phyloP scores from a whole-genome alignment of 2,113 vertebrate genomes.

The Dasypus novemcinctus region DNA sequence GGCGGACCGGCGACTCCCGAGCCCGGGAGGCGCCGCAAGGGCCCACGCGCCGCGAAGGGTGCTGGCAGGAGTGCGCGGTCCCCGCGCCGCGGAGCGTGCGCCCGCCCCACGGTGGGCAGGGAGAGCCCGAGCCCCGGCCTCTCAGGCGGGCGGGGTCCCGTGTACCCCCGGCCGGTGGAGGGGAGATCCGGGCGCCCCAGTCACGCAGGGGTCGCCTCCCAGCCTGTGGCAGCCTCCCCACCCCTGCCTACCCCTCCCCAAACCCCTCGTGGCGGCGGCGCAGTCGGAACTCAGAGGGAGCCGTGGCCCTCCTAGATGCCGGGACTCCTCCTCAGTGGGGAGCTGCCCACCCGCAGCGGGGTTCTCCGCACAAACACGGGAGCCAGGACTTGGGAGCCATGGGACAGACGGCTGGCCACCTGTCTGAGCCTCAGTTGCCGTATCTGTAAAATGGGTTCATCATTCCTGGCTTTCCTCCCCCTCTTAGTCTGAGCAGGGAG shows the following conservation, averaged over 20 bases:
- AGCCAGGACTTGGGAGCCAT: background rate
- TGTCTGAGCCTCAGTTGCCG: background rate
- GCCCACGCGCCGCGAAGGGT: background rate
- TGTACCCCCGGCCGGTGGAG: background rate
- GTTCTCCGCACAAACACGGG: background rate
- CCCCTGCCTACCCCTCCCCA: background rate
- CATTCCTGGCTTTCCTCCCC: background rate
- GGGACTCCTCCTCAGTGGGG: background rate
- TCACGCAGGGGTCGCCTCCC: background rate
- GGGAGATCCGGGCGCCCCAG: background rate
- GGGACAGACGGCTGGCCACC: background rate
- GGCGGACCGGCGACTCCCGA: background rate
- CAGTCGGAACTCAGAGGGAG: conserved; percentile 30
- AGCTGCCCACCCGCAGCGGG: background rate
- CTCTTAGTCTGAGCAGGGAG: background rate
- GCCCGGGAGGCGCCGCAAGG: background rate
- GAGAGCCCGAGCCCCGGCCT: conserved; percentile 9
- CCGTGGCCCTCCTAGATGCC: background rate
- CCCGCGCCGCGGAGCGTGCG: conserved; percentile 26
- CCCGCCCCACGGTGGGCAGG: conserved; percentile 61
- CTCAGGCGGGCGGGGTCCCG: background rate
- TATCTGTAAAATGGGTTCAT: background rate
- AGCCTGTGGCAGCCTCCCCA: background rate
- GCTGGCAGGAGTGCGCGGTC: background rate
- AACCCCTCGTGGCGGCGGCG: background rate